These are phyloP conservation scores for Phalera bucephala DNA, from an alignment of 2,888 invertebrate genomes.

Conservation along the genomic window DNA sequence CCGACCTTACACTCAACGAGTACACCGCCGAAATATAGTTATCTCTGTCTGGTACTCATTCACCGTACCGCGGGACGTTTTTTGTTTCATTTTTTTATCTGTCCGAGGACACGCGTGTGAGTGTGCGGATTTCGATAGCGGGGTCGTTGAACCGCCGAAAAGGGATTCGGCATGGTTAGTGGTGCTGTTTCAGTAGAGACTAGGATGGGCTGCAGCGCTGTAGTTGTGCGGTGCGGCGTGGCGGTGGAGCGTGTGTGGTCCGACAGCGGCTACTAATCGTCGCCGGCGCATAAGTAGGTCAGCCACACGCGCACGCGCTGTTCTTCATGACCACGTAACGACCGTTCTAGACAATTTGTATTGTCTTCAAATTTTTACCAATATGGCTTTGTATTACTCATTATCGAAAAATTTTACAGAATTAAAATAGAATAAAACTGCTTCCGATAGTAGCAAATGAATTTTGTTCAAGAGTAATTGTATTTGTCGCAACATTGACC, in stretches of 20 bases:
- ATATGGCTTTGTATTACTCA: conserved; percentile 16
- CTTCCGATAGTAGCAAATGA: too few relatives aligned
- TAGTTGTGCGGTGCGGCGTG: conserved; percentile 35
- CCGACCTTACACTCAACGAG: conserved; percentile 72
- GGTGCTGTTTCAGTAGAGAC: conserved; percentile 57
- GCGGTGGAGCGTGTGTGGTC: conserved; percentile 56
- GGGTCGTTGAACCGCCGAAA: conserved; percentile 77
- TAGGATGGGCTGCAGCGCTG: conserved; percentile 44
- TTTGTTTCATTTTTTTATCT: conserved; percentile 78
- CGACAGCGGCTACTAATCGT: conserved; percentile 49
- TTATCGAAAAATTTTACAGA: neutral
- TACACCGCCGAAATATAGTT: conserved; percentile 75
- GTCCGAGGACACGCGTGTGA: conserved; percentile 69
- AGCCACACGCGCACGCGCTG: conserved; percentile 67
- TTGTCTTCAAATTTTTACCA: conserved; percentile 30
- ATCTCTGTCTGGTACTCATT: conserved; percentile 78
- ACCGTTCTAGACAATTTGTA: conserved; percentile 31
- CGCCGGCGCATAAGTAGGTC: conserved; percentile 69
- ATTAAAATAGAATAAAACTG: conserved; percentile 3
- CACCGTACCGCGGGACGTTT: conserved; percentile 62
- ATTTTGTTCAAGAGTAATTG: neutral
- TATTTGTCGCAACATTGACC: conserved; percentile 2
- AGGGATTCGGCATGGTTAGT: conserved; percentile 71
- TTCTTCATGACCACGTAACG: conserved; percentile 55
- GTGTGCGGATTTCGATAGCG: conserved; percentile 82